phyloP scores from a whole-genome alignment of 2,113 vertebrate species.

The Petaurus breviceps region DNA sequence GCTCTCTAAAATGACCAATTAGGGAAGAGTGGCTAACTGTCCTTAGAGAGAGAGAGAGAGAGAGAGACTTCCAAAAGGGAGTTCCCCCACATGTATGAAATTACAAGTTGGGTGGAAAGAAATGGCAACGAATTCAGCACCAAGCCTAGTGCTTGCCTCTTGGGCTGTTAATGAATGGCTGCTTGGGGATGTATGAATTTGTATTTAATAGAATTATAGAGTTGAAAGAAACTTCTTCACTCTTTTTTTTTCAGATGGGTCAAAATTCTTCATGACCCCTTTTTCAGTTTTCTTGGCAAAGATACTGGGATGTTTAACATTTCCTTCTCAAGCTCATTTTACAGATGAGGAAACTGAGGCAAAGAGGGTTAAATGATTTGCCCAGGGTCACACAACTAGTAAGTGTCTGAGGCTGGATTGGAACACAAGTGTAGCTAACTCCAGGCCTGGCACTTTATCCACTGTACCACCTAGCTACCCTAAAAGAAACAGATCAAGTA shows the following conservation, averaged over 20 bases:
- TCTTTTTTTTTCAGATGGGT: not conserved
- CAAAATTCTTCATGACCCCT: not conserved
- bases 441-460: not conserved
- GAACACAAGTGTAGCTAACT: not conserved
- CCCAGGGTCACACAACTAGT: not conserved
- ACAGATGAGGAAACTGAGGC: not conserved
- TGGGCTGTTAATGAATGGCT: not conserved
- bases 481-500: not conserved
- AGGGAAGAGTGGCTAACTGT: not conserved
- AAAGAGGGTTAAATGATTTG: too few relatives aligned
- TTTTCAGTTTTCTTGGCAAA: not conserved
- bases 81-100: too few relatives aligned
- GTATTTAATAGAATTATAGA: not conserved
- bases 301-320: not conserved
- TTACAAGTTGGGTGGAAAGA: not conserved
- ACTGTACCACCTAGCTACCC: not conserved
- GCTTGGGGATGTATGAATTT: too few relatives aligned
- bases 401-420: not conserved
- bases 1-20: not conserved
- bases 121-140: not conserved
- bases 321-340: not conserved
- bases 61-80: not conserved
- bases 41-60: too few relatives aligned
- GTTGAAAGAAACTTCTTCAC: not conserved
- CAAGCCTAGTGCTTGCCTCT: not conserved